Conservation (phyloP, 2,888 invertebrate species). For the Gandaritis pyraliata region DNA sequence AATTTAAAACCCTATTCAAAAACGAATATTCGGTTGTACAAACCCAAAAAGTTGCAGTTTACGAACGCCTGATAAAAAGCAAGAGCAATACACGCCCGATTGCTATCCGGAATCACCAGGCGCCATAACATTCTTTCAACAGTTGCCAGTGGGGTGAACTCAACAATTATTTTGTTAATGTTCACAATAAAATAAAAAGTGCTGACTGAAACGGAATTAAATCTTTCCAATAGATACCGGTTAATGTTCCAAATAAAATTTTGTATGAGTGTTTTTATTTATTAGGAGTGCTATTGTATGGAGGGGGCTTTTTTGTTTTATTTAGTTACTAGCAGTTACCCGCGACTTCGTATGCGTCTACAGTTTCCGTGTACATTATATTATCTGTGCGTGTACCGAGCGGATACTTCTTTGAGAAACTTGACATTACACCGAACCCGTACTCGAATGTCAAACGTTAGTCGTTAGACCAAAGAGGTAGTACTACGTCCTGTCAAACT, state of each 20-base stretch:
- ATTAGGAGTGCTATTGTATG: constrained; percentile 27
- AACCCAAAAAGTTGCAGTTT: background rate
- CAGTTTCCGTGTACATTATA: too few species aligned
- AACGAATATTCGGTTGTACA: background rate
- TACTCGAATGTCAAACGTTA: too few species aligned
- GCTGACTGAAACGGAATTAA: constrained; percentile 74
- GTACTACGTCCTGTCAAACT: too few species aligned
- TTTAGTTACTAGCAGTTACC: background rate
- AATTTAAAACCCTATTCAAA: too few species aligned
- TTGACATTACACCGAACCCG: too few species aligned
- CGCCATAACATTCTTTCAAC: constrained; percentile 52
- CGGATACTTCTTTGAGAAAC: too few species aligned
- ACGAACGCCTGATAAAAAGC: constrained; percentile 41
- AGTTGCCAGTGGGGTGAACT: constrained; percentile 30
- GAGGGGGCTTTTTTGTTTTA: constrained; percentile 25
- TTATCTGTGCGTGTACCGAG: too few species aligned
- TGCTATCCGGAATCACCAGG: constrained; percentile 66
- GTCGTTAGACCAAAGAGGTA: too few species aligned
- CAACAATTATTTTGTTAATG: constrained; percentile 67
- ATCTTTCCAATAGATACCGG: constrained; percentile 65
- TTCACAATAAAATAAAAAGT: constrained; percentile 72
- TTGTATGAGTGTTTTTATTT: constrained; percentile 61
- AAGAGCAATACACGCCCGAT: constrained; percentile 43
- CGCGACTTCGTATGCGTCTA: too few species aligned
- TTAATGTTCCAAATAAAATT: constrained; percentile 70